phyloP scores from a whole-genome alignment of 2,888 invertebrate genomes.

The Trissonchulus latispiculum region DNA sequence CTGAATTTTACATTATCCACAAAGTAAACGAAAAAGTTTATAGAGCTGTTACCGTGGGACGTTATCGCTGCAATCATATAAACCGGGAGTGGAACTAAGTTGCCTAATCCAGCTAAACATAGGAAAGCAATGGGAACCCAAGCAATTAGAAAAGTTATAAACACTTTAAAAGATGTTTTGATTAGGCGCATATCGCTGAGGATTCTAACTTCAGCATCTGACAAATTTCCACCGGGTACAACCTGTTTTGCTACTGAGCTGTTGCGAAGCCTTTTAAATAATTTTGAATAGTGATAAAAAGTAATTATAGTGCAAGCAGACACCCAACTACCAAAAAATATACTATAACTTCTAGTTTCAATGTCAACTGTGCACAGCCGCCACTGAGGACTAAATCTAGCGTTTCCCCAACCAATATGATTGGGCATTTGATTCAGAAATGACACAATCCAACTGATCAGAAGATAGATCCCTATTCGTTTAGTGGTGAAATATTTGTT shows the following conservation, averaged over 20 bases:
- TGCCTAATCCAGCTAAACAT: not conserved
- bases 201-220: not conserved
- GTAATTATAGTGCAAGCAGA: not conserved
- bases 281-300: conserved; percentile 1
- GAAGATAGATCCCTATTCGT: not conserved
- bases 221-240: not conserved
- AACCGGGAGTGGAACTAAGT: not conserved
- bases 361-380: conserved; percentile 9
- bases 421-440: conserved; percentile 15
- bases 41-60: conserved; percentile 13
- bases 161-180: conserved; percentile 12
- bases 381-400: not conserved
- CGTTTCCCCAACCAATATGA: conserved; percentile 11
- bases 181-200: conserved; percentile 1
- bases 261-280: not conserved
- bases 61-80: not conserved
- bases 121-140: conserved; percentile 3
- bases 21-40: conserved; percentile 13
- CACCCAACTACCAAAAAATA: not conserved
- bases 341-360: not conserved
- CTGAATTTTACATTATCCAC: not conserved
- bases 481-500: not conserved
- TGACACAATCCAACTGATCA: not conserved
- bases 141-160: conserved; percentile 2
- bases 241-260: not conserved